These are phyloP conservation scores for Podarcis raffonei DNA, from an alignment of 2,113 vertebrate species.

Conservation along the genomic window DNA sequence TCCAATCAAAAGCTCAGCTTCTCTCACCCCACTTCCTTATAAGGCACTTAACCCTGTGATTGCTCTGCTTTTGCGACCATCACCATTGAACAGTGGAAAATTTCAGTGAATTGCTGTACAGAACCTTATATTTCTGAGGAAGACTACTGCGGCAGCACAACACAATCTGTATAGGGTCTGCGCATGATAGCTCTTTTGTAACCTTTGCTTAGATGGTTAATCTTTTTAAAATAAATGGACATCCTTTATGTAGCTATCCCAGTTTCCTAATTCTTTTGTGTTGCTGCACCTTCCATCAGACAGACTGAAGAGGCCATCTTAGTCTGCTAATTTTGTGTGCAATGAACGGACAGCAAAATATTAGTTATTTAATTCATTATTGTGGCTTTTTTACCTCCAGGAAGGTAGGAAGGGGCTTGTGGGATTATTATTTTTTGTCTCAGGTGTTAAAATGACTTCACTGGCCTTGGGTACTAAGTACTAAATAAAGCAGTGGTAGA, in stretches of 20 bases:
- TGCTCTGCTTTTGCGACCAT: not conserved
- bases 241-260: not conserved
- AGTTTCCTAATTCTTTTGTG: not conserved
- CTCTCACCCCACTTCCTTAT: too few species aligned
- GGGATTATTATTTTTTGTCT: not conserved
- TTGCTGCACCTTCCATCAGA: not conserved
- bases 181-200: not conserved
- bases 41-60: too few species aligned
- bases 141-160: not conserved
- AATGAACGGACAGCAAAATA: not conserved
- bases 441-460: not conserved
- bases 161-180: accelerated
- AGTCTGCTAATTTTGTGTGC: not conserved
- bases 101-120: not conserved
- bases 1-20: too few species aligned
- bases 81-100: not conserved
- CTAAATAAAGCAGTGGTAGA: not conserved
- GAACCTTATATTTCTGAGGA: not conserved
- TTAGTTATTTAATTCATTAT: not conserved
- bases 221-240: not conserved
- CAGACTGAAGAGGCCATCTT: not conserved
- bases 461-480: not conserved
- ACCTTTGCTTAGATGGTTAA: not conserved
- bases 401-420: not conserved
- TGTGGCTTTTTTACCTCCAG: not conserved